Evolutionary conservation across 2,888 invertebrate species (phyloP).

Genomic region (Drosophila imparisetae): DNA sequence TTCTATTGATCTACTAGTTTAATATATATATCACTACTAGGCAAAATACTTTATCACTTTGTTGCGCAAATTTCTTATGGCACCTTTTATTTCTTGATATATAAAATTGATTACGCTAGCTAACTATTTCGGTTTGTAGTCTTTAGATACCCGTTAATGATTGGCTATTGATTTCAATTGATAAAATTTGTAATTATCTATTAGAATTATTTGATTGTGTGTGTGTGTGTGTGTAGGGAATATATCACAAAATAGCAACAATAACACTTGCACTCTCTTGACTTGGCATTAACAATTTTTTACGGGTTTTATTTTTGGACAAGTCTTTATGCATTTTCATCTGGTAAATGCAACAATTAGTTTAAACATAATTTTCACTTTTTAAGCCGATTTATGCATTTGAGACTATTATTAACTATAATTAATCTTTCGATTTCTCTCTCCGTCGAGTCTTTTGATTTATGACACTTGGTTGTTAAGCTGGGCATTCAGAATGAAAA

Average conservation of each 20-base stretch:
- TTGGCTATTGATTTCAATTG: constrained; percentile 44
- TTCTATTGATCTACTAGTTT: constrained; percentile 2
- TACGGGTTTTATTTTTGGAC: constrained; percentile 83
- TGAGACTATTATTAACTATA: constrained; percentile 22
- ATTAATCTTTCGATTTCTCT: constrained; percentile 30
- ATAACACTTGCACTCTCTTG: constrained; percentile 40
- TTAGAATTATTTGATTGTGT: constrained; percentile 3
- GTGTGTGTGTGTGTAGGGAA: constrained; percentile 24
- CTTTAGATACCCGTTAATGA: constrained; percentile 46
- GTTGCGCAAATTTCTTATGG: constrained; percentile 52
- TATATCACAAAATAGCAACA: constrained; percentile 75
- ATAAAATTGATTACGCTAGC: constrained; percentile 45
- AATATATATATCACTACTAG: neutral
- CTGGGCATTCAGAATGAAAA: constrained; percentile 17
- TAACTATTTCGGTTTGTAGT: constrained; percentile 35
- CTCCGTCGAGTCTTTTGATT: constrained; percentile 34
- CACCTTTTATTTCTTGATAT: constrained; percentile 49
- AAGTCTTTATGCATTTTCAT: constrained; percentile 84
- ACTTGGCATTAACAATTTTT: constrained; percentile 69
- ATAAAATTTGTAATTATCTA: constrained; percentile 28
- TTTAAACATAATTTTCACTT: constrained; percentile 54
- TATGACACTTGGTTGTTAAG: constrained; percentile 56
- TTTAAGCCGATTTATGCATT: constrained; percentile 16
- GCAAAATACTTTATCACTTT: constrained; percentile 26
- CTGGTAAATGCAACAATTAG: constrained; percentile 63